Evolutionary conservation across 1,140 invertebrate species (phyloP).

Genomic region (Rhizoglyphus robini): DNA sequence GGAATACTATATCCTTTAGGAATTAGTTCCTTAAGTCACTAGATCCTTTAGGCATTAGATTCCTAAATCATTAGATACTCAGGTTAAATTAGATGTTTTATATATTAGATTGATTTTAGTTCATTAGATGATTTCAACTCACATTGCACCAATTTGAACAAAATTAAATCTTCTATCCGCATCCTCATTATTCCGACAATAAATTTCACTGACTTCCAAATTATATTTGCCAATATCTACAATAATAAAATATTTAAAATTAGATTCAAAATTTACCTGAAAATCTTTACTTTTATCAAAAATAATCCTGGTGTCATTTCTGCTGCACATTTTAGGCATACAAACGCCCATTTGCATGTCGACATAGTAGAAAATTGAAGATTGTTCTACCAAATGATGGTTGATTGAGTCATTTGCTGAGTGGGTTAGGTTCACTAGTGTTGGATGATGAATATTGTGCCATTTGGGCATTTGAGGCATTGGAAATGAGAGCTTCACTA

Average conservation of each 20-base stretch:
- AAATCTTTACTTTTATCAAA: not conserved
- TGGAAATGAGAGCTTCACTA: not conserved
- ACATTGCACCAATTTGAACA: not conserved
- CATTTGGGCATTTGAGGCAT: not conserved
- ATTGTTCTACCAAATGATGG: not conserved
- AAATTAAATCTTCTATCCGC: not conserved
- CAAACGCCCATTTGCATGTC: not conserved
- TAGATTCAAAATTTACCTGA: not conserved
- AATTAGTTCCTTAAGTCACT: too few species aligned
- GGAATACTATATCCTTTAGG: too few species aligned
- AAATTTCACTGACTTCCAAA: not conserved
- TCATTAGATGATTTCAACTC: not conserved
- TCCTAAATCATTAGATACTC: too few species aligned
- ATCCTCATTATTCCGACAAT: not conserved
- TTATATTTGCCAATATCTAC: not conserved
- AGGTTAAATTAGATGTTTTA: too few species aligned
- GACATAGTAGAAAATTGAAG: not conserved
- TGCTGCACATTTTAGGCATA: not conserved
- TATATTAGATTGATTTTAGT: not conserved
- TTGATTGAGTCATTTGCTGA: not conserved
- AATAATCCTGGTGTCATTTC: not conserved
- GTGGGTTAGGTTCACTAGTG: not conserved
- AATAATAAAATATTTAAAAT: not conserved
- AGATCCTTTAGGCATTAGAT: too few species aligned
- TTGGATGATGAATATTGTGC: constrained; percentile 3